Percentiles rank a stretch among this genome's conserved stretches.
Evolutionary conservation across 2,888 invertebrate species (phyloP).

Genomic region (Pelosia muscerda): DNA sequence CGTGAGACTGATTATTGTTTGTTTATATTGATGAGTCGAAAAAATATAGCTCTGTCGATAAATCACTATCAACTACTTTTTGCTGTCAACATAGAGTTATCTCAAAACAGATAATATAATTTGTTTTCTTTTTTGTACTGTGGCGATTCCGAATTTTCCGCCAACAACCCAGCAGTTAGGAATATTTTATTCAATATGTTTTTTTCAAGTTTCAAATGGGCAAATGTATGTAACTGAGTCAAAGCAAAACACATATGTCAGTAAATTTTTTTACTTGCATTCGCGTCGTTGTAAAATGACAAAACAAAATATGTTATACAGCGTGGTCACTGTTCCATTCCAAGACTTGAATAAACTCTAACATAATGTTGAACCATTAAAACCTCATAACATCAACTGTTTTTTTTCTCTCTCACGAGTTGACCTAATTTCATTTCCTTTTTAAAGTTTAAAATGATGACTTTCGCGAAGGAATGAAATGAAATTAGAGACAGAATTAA

Average conservation of each 20-base stretch:
- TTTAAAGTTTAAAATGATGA: slow-evolving; percentile 29
- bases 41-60: background rate
- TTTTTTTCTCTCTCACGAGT: slow-evolving; percentile 7
- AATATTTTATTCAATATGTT: no score
- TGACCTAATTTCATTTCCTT: slow-evolving; percentile 37
- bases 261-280: background rate
- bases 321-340: background rate
- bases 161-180: no score
- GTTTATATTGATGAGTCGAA: background rate
- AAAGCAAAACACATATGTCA: no score
- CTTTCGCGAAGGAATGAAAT: slow-evolving; percentile 36
- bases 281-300: background rate
- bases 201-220: no score
- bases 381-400: slow-evolving; percentile 12
- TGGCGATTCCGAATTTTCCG: no score
- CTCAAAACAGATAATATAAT: background rate
- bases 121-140: no score
- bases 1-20: background rate
- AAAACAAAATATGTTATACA: background rate
- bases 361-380: slow-evolving; percentile 8
- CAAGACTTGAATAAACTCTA: background rate
- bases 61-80: background rate
- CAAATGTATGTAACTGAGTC: no score
- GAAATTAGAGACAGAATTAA: slow-evolving; percentile 32
- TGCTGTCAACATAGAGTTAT: background rate